Conservation (phyloP, 2,888 invertebrate genomes). For the Phyllotreta cruciferae region DNA sequence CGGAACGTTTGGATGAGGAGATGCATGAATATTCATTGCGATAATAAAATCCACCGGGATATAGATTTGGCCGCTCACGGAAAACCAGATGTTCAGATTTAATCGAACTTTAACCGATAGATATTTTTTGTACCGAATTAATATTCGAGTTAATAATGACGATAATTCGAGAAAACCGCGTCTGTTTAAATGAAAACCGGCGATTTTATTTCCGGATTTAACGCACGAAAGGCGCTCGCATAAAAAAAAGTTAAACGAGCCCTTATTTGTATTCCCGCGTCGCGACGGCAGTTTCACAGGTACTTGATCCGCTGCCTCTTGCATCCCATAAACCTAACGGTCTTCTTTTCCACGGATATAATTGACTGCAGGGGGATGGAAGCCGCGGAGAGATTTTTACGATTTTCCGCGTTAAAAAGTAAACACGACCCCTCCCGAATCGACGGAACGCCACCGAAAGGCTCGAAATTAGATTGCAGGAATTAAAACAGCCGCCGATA, state of each 20-base stretch:
- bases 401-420: conserved; percentile 2
- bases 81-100: conserved; percentile 17
- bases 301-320: conserved; percentile 49
- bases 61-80: conserved; percentile 13
- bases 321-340: conserved; percentile 19
- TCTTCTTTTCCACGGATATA: conserved; percentile 10
- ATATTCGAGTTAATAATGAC: not conserved
- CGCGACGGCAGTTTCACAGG: conserved; percentile 55
- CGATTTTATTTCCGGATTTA: too few relatives aligned
- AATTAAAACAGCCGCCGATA: too few relatives aligned
- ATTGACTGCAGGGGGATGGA: conserved; percentile 9
- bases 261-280: conserved; percentile 55
- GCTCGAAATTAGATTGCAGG: too few relatives aligned
- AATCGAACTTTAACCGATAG: too few relatives aligned
- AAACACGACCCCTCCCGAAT: too few relatives aligned
- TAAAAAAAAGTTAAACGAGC: conserved; percentile 27
- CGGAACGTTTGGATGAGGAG: conserved; percentile 23
- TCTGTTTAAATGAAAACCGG: too few relatives aligned
- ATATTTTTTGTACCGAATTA: conserved; percentile 1
- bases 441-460: too few relatives aligned
- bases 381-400: conserved; percentile 8
- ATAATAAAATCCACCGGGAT: conserved; percentile 32
- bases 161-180: too few relatives aligned
- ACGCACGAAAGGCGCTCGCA: too few relatives aligned
- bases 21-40: conserved; percentile 36